Evolutionary conservation across 2,113 vertebrate species (phyloP), one percentile per base, ranked within the genome.

Genomic region (Arenaria interpres): DNA sequence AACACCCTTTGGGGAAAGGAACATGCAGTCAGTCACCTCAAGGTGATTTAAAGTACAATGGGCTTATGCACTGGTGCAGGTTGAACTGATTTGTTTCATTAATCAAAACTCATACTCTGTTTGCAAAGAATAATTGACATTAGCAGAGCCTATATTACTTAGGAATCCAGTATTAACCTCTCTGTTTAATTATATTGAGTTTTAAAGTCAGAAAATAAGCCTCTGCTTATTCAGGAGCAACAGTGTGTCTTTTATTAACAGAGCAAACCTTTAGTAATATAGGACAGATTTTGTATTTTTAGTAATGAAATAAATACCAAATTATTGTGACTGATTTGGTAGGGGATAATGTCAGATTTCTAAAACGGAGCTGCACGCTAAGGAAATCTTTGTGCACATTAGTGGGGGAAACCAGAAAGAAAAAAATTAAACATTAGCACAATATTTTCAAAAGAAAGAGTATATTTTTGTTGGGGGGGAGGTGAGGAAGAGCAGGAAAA

Each of bases 81-180:
- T 66, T 95, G 74, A 89, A 89, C 66, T 76, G 60, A 66, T 89
- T 79, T 81, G 46, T 96, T 95, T 88, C 59, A 66, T 88, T 97
- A 96, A 88, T 92, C 90, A 92, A 85, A 93, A 73, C 33, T 93
- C 76, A 48, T 82, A 78, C 56, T 50, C 33, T 85, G 28, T 90
- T 93, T 78, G 74, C 50, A 83, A 89, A 93, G 86, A 88, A n/a
- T 91, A 96, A 89, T 72, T 93, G 50, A 88, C 23, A 41, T 92
- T 79, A 95, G 66, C 77, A 94, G 80, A 91, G 37, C 84, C 80
- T 62, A 4, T 57, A 41, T 62, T 96, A 88, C 66, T 73, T 82
- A n/a, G 62, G 63, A 89, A 85, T 92, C 76, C 17, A 35, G 50
- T 91, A 79, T 82, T 82, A 89, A 92, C 32, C 28, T 91, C 32